Conservation (phyloP, 2,888 invertebrate genomes). For the Ypsolopha sequella region DNA sequence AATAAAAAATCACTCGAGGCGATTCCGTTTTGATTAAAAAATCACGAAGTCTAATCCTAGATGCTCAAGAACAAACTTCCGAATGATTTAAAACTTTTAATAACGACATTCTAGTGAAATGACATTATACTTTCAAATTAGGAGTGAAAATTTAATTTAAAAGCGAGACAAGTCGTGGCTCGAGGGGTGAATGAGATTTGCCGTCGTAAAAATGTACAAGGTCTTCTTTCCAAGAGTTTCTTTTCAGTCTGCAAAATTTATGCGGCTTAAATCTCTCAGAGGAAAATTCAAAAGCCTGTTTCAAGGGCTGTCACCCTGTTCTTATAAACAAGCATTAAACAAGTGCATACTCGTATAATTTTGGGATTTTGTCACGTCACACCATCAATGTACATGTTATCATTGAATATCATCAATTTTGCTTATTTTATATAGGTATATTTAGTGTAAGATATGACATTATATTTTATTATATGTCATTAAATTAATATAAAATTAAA, state of each 20-base stretch:
- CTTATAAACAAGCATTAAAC: too few species aligned
- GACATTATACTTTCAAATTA: slow-evolving; percentile 73
- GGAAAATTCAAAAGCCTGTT: slow-evolving; percentile 57
- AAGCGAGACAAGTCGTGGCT: slow-evolving; percentile 65
- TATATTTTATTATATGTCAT: too few species aligned
- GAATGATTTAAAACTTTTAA: slow-evolving; percentile 73
- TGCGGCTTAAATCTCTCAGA: slow-evolving; percentile 62
- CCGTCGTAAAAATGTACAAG: slow-evolving; percentile 67
- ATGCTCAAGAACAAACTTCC: slow-evolving; percentile 49
- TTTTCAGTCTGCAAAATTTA: slow-evolving; percentile 65
- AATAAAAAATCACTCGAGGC: slow-evolving; percentile 69
- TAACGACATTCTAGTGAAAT: slow-evolving; percentile 70
- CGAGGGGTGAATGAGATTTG: slow-evolving; percentile 61
- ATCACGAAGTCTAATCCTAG: slow-evolving; percentile 57
- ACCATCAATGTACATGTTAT: too few species aligned
- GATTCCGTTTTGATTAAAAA: slow-evolving; percentile 70
- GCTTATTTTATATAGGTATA: too few species aligned
- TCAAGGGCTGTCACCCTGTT: too few species aligned
- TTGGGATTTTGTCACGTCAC: too few species aligned
- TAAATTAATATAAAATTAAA: too few species aligned
- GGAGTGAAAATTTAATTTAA: slow-evolving; percentile 73
- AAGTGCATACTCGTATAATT: too few species aligned
- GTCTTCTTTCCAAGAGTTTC: slow-evolving; percentile 64
- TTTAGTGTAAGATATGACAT: too few species aligned
- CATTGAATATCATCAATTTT: too few species aligned